Evolutionary conservation across 2,888 invertebrate species (phyloP), one percentile per base, ranked within the genome.

Genomic region (Melanophora roralis): DNA sequence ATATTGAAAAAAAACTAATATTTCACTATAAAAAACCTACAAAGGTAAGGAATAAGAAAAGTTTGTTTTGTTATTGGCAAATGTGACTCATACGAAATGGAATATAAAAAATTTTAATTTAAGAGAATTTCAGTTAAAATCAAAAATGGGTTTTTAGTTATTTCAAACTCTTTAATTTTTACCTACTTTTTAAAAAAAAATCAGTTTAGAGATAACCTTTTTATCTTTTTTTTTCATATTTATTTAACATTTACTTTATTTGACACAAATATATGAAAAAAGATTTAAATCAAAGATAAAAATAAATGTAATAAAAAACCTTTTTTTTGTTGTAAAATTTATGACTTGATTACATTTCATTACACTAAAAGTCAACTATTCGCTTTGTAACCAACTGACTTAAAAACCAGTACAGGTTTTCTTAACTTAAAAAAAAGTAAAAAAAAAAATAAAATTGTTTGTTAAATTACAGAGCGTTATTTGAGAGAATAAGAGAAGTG

Each of bases 181-280:
- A n/a, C n/a, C n/a, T n/a, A n/a, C n/a, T n/a, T n/a, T n/a, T n/a
- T n/a, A 14, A 14, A n/a, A 43, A 14, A 43, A 43, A 19, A 45
- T 19, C 16, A 45, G 45, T 19, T 9, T 19, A 9, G 2, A 43
- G 36, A 45, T 36, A 47, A 34, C 14, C 23, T 36, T 47, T 59
- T 16, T 38, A 21, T 62, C 43, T 32, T 16, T 45, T 57, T 51
- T 45, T 40, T 19, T 16, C 11, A 45, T 51, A 57, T 49, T 47
- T 45, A 14, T 12, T 12, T 7, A 6, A 36, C 43, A 21, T 34
- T 38, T 53, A 21, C 16, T 55, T 14, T 36, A 38, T 19, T 47
- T 73, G 55, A 49, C 64, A 62, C 55, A 73, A 73, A 47, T 64
- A 11, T 19, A 19, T 73, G 19, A 62, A 72, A 47, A 64, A 53